Conservation (phyloP, 2,797 vertebrate genomes). For the Aulostomus chinensis region DNA sequence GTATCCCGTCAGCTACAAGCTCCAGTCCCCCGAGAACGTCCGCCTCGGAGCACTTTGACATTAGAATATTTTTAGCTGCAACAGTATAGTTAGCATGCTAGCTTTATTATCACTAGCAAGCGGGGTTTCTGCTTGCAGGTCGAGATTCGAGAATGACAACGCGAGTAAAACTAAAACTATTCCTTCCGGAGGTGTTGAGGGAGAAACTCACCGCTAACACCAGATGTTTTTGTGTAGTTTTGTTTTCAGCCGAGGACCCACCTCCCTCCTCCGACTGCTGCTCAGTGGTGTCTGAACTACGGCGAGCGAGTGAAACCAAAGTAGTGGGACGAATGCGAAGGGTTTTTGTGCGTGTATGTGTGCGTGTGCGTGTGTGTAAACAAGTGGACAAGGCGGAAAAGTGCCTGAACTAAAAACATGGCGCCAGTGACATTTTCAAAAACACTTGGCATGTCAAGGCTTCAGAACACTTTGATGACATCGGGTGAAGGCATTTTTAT, state of each 20-base stretch:
- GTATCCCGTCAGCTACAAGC: neutral
- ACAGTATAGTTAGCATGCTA: slow-evolving; percentile 30
- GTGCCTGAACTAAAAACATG: no score
- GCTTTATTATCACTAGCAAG: neutral
- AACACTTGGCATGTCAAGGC: no score
- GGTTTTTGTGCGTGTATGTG: neutral
- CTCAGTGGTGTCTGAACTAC: slow-evolving; percentile 38
- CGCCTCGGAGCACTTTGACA: slow-evolving; percentile 6
- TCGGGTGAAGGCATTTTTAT: no score
- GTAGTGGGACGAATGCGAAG: neutral
- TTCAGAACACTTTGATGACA: no score
- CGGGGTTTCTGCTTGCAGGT: neutral
- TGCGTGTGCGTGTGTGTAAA: no score
- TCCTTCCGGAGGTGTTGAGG: fast-evolving
- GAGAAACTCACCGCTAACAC: slow-evolving; percentile 12
- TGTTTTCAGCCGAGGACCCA: slow-evolving; percentile 17
- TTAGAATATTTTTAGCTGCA: slow-evolving; percentile 67
- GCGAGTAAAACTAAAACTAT: neutral
- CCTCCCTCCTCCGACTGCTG: slow-evolving; percentile 28
- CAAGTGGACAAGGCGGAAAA: no score
- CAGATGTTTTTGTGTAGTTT: neutral
- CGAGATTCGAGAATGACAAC: neutral
- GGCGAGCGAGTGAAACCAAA: slow-evolving; percentile 41
- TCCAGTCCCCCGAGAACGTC: neutral
- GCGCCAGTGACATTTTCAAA: no score